Evolutionary conservation across 2,113 vertebrate species (phyloP).

Genomic region (Hyaena hyaena): DNA sequence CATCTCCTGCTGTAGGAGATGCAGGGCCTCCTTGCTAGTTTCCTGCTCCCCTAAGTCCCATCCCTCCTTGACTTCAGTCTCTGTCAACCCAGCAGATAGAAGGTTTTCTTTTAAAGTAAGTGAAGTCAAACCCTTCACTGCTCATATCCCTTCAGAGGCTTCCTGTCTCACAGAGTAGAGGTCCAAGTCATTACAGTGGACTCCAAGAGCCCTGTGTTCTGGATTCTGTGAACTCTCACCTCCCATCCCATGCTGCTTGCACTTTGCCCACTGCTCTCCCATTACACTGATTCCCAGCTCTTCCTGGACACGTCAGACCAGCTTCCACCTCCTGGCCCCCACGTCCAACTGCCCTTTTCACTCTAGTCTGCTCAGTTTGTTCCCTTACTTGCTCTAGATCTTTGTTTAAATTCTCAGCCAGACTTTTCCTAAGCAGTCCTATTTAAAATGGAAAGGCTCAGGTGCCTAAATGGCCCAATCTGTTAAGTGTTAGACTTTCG

Average conservation of each 20-base stretch:
- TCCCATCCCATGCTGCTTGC: no score
- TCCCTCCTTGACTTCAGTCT: not conserved
- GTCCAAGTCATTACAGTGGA: not conserved
- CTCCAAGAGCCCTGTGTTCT: no score
- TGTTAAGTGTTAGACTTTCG: no score
- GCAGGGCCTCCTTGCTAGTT: not conserved
- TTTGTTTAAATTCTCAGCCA: not conserved
- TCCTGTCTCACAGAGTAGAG: not conserved
- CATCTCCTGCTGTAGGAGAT: not conserved
- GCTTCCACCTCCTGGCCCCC: not conserved
- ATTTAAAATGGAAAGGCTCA: not conserved
- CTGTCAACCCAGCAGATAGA: not conserved
- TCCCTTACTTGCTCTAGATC: not conserved
- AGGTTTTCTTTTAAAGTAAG: not conserved
- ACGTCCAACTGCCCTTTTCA: not conserved
- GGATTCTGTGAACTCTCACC: no score
- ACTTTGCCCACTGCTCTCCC: not conserved
- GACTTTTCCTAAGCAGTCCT: not conserved
- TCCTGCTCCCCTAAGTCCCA: not conserved
- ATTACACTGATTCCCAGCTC: not conserved
- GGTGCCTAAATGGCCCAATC: no score
- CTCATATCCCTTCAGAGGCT: not conserved
- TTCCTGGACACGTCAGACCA: not conserved
- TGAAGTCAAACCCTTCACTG: not conserved
- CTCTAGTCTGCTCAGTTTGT: not conserved